phyloP scores from a whole-genome alignment of 2,113 vertebrate genomes.

The Cygnus atratus region DNA sequence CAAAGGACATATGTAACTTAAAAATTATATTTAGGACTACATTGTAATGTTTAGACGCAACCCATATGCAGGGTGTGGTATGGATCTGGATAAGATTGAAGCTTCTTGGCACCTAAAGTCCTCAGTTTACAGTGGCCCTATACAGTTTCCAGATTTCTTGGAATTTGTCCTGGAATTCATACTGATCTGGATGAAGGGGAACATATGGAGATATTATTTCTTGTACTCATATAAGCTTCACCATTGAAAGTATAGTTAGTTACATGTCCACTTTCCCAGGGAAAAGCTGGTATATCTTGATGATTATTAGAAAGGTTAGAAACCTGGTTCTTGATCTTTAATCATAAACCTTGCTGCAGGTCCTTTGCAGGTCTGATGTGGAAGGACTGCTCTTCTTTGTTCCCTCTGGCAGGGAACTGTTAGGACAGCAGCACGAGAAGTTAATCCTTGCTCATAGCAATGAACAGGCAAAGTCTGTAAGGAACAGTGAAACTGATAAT shows the following conservation, averaged over 20 bases:
- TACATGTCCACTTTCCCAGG: background rate
- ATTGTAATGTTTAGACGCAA: slow-evolving; percentile 39
- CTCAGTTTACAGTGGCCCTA: slow-evolving; percentile 39
- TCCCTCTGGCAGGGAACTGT: background rate
- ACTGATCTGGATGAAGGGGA: slow-evolving; percentile 14
- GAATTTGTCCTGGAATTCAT: slow-evolving; percentile 47
- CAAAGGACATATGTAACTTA: slow-evolving; percentile 36
- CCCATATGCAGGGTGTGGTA: slow-evolving; percentile 46
- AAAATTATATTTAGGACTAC: slow-evolving; percentile 14
- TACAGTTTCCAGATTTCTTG: slow-evolving; percentile 60
- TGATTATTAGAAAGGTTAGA: background rate
- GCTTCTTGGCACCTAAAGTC: slow-evolving; percentile 34
- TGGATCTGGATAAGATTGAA: slow-evolving; percentile 39
- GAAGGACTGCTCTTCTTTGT: background rate
- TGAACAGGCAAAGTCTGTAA: background rate
- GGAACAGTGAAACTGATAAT: background rate
- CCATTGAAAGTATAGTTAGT: background rate
- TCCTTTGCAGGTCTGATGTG: background rate
- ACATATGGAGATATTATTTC: slow-evolving; percentile 20
- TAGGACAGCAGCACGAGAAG: background rate
- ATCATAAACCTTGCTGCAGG: background rate
- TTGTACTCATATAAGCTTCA: background rate
- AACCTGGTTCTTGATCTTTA: background rate
- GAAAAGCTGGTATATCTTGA: background rate
- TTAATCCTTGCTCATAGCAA: background rate